phyloP scores from a whole-genome alignment of 2,113 vertebrate genomes.

The Tragulus kanchil region DNA sequence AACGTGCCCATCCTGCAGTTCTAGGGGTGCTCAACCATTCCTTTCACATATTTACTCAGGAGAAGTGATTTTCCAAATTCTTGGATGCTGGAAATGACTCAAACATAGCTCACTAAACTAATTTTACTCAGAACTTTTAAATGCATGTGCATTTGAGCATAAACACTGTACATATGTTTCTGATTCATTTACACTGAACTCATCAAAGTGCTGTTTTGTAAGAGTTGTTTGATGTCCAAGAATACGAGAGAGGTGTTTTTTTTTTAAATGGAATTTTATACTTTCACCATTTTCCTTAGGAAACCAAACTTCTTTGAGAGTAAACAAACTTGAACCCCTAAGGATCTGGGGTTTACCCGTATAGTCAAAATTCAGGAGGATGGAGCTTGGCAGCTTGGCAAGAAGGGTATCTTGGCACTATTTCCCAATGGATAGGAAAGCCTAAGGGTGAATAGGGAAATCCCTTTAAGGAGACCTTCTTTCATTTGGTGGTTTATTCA shows the following conservation, averaged over 20 bases:
- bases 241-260: slow-evolving; percentile 72
- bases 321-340: slow-evolving; percentile 72
- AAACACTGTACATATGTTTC: slow-evolving; percentile 78
- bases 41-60: slow-evolving; percentile 67
- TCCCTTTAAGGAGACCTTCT: not conserved
- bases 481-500: slow-evolving; percentile 53
- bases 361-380: slow-evolving; percentile 50
- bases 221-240: slow-evolving; percentile 80
- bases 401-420: slow-evolving; percentile 11
- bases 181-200: slow-evolving; percentile 81
- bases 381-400: slow-evolving; percentile 2
- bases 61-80: slow-evolving; percentile 76
- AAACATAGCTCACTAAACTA: slow-evolving; percentile 78
- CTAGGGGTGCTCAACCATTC: slow-evolving; percentile 66
- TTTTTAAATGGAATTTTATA: slow-evolving; percentile 78
- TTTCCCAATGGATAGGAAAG: slow-evolving; percentile 3
- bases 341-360: slow-evolving; percentile 60
- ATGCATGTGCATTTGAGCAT: slow-evolving; percentile 64
- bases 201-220: slow-evolving; percentile 78
- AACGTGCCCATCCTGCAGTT: slow-evolving; percentile 66
- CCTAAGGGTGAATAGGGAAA: not conserved
- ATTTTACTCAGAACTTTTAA: slow-evolving; percentile 77
- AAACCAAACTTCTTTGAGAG: slow-evolving; percentile 58
- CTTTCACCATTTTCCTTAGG: slow-evolving; percentile 81
- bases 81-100: slow-evolving; percentile 74